A percentile compares a stretch with the other conserved stretches of the same genome.
Evolutionary conservation across 2,797 vertebrate species (phyloP).

Genomic region (Semaprochilodus insignis): DNA sequence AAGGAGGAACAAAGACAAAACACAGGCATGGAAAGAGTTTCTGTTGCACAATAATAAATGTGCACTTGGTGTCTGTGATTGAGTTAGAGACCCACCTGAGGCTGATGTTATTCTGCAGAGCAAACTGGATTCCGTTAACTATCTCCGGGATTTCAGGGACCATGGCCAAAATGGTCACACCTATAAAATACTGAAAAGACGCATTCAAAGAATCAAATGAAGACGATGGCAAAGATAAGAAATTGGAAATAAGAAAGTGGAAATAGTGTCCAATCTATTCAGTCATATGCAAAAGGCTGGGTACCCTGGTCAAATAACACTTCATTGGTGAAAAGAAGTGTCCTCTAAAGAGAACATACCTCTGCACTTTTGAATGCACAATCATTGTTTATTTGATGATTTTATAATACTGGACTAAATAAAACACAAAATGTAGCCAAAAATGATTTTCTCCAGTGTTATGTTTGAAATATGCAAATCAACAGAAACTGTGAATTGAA

Average conservation of each 20-base stretch:
- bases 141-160: constrained; percentile 91
- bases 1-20: constrained; percentile 7
- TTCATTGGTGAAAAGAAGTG: too few species aligned
- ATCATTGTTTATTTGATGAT: too few species aligned
- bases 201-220: constrained; percentile 6
- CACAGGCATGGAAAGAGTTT: neutral
- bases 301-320: too few species aligned
- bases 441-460: too few species aligned
- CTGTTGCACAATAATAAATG: neutral
- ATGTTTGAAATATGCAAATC: too few species aligned
- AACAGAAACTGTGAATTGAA: too few species aligned
- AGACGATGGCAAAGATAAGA: neutral
- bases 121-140: constrained; percentile 91
- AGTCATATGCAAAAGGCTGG: too few species aligned
- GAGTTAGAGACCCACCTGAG: constrained; percentile 79
- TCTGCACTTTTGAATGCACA: too few species aligned
- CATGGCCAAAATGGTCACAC: constrained; percentile 88
- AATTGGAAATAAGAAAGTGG: neutral
- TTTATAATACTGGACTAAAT: too few species aligned
- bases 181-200: constrained; percentile 85
- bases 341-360: too few species aligned
- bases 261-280: too few species aligned
- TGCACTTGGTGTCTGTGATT: neutral
- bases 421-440: too few species aligned
- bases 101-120: constrained; percentile 90